Evolutionary conservation across 1,140 invertebrate species (phyloP).

Genomic region (Parapsyche elsis): DNA sequence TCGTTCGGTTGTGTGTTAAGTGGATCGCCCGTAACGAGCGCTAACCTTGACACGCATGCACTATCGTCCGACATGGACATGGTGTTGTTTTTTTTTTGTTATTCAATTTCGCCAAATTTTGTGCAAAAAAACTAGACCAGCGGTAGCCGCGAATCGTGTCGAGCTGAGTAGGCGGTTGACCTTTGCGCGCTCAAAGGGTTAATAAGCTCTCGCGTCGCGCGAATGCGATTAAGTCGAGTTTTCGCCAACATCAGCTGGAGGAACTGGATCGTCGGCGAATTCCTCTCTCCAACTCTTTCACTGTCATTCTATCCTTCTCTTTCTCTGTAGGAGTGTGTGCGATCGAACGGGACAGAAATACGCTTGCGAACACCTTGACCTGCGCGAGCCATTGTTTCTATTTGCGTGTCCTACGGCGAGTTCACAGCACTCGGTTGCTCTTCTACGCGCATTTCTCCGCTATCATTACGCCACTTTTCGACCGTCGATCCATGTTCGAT

Average conservation of each 20-base stretch:
- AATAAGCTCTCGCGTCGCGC: not conserved
- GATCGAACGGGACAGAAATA: constrained; percentile 1
- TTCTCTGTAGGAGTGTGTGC: not conserved
- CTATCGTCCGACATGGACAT: no score
- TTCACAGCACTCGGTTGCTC: constrained; percentile 42
- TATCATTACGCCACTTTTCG: not conserved
- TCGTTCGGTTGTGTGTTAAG: no score
- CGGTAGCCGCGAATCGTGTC: no score
- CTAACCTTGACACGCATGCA: no score
- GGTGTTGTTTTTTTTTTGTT: no score
- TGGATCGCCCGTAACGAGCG: no score
- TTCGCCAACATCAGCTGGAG: not conserved
- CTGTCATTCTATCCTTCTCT: not conserved
- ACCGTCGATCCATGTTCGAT: no score
- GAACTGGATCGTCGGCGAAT: not conserved
- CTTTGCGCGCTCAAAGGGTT: not conserved
- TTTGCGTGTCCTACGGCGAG: constrained; percentile 32
- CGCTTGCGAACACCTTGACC: constrained; percentile 36
- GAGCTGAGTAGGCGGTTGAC: not conserved
- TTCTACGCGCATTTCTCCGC: constrained; percentile 17
- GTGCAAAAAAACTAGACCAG: no score
- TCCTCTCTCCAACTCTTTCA: not conserved
- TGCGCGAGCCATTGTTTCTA: constrained; percentile 36
- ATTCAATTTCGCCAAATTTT: no score
- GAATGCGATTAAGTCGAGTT: not conserved